A percentile compares a stretch with the other conserved stretches of the same genome.
Conservation (phyloP, 2,888 invertebrate species). For the Myopa testacea region DNA sequence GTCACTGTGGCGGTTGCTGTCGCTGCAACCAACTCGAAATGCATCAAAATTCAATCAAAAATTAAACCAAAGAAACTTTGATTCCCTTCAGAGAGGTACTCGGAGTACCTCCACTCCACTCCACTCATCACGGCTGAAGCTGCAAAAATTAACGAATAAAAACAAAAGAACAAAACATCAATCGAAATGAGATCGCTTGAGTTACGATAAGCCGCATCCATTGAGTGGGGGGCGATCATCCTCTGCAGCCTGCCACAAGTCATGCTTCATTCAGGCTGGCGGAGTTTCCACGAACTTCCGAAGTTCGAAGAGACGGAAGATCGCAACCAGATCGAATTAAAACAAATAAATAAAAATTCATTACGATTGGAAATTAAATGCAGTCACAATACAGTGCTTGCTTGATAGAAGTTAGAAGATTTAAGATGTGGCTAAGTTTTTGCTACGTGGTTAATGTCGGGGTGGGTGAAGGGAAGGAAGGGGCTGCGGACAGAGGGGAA, state of each 20-base stretch:
- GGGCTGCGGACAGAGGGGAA: too few relatives aligned
- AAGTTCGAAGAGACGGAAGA: background rate
- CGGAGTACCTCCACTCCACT: background rate
- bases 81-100: conserved; percentile 6
- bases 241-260: conserved; percentile 11
- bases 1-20: conserved; percentile 26
- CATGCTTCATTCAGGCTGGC: background rate
- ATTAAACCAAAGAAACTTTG: conserved; percentile 49
- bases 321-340: conserved; percentile 18
- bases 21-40: conserved; percentile 44
- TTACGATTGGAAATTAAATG: conserved; percentile 26
- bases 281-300: background rate
- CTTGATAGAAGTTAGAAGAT: background rate
- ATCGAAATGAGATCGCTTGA: conserved; percentile 25
- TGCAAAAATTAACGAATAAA: background rate
- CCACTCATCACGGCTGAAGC: background rate
- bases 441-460: background rate
- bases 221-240: conserved; percentile 11
- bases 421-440: background rate
- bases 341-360: conserved; percentile 35
- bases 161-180: background rate
- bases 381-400: conserved; percentile 11
- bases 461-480: too few relatives aligned
- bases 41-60: conserved; percentile 63
- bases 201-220: conserved; percentile 22